Evolutionary conservation across 2,797 vertebrate species (phyloP).

Genomic region (Chrysocyon brachyurus): DNA sequence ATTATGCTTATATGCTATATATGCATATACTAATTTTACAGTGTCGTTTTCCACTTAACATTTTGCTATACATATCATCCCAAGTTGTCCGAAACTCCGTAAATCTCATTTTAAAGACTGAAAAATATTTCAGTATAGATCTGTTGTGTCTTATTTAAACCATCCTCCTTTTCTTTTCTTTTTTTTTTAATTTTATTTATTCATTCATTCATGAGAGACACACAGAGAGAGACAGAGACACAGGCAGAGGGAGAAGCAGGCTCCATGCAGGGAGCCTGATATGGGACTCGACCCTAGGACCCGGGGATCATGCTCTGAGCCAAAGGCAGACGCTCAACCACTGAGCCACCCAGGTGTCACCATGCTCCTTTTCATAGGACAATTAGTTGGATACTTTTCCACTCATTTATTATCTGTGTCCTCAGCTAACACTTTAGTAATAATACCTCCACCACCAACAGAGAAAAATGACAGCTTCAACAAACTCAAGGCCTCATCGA

Average conservation of each 20-base stretch:
- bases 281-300: no score
- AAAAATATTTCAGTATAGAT: neutral
- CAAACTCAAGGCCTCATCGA: neutral
- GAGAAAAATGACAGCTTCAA: neutral
- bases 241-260: no score
- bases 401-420: neutral
- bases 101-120: conserved; percentile 1
- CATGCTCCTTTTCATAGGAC: neutral
- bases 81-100: neutral
- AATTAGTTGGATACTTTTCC: neutral
- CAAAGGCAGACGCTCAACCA: no score
- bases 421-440: neutral
- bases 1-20: neutral
- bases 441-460: neutral
- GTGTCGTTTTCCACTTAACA: neutral
- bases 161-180: neutral
- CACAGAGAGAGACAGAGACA: no score
- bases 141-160: neutral
- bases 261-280: no score
- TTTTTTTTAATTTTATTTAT: no score
- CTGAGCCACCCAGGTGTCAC: no score
- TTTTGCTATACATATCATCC: neutral
- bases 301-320: no score
- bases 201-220: no score
- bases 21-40: neutral